Evolutionary conservation across 2,797 vertebrate genomes (phyloP), one percentile per base, ranked within the genome.

Genomic region (Anas bernieri): DNA sequence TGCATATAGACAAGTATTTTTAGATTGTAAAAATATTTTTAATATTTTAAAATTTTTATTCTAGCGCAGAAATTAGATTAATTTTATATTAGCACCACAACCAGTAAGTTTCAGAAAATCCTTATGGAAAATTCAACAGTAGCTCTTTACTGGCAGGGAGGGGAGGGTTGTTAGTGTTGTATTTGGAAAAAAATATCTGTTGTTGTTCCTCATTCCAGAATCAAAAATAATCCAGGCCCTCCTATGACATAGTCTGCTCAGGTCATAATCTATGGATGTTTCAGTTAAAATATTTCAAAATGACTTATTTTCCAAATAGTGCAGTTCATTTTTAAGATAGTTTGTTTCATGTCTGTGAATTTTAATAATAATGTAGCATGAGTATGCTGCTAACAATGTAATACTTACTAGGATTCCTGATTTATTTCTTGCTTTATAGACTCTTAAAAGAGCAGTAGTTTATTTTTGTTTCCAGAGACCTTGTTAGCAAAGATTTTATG

Each of bases 401-500:
- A 72, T 37, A 39, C 28, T 76, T 52, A 17, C 2, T 67, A 68
- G 41, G 41, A 64, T 64, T 78, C 58, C 52, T 85, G 33, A 74
- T 35, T 55, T 66, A n/a, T 67, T 88, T 86, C 66, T 88, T 80
- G 67, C 31, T 90, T 52, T 83, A 11, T 69, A n/a, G 50, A 88
- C 70, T 59, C 26, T 76, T 92, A 41, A 93, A 83, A 92, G 23
- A 94, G 18, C 91, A 64, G 25, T 59, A 50, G 52, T 48, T 93
- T 90, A 9, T 94, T 94, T 97, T 91, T 91, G 23, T 91, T 95
- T 59, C 75, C 97, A 99, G 99, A 96, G 97, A 98, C 52, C 98
- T 99, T 95, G 75, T 99, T 80, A 98, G 98, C 10, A 97, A 98
- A 50, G 94, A 98, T 75, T 98, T 99, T 95, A 85, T 97, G 43